phyloP scores from a whole-genome alignment of 2,113 vertebrate species.

The Prinia subflava region DNA sequence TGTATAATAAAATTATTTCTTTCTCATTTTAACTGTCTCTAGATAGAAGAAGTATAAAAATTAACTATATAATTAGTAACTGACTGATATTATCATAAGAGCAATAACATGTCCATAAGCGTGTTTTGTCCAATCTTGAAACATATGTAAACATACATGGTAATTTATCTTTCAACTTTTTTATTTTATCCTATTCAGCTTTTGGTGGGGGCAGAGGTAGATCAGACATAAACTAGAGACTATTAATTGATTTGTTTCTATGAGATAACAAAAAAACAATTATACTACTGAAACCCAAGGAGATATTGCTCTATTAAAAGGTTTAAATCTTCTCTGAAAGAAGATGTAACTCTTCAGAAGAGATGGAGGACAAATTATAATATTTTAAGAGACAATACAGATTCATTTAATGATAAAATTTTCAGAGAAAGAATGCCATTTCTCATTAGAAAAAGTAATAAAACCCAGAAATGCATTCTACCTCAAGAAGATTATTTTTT shows the following conservation, averaged over 20 bases:
- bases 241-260: background rate
- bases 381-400: background rate
- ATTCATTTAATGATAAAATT: background rate
- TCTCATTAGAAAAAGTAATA: background rate
- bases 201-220: background rate
- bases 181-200: background rate
- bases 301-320: background rate
- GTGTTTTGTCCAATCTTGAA: background rate
- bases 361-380: background rate
- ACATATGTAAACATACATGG: background rate
- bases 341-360: background rate
- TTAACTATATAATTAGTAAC: background rate
- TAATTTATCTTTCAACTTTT: background rate
- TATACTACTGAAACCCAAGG: background rate
- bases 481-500: conserved; percentile 28
- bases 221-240: background rate
- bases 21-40: background rate
- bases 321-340: background rate
- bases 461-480: background rate
- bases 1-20: background rate
- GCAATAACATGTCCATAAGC: background rate
- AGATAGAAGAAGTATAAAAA: background rate
- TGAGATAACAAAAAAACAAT: background rate
- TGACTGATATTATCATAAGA: background rate
- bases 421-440: background rate